These are phyloP conservation scores for Eptesicus fuscus DNA, from an alignment of 2,113 vertebrate genomes.

Conservation along the genomic window DNA sequence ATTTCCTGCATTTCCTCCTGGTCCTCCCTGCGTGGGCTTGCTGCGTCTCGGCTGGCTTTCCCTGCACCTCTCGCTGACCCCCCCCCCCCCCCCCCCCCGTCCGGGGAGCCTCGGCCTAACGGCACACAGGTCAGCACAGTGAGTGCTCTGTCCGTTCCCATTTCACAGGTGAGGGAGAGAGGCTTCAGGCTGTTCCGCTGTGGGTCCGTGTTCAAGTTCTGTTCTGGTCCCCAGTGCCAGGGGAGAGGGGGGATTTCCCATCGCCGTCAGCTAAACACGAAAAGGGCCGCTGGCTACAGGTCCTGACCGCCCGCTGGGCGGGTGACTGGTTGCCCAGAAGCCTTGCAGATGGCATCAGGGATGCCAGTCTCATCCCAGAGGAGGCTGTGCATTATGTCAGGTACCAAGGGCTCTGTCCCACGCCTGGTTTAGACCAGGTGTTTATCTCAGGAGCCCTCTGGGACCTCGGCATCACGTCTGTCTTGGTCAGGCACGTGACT, in stretches of 20 bases:
- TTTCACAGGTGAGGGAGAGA: background rate
- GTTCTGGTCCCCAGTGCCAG: background rate
- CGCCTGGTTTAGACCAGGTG: background rate
- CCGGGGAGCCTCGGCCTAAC: background rate
- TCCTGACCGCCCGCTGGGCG: too few species aligned
- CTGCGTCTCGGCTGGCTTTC: background rate
- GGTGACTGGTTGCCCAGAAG: background rate
- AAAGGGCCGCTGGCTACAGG: background rate
- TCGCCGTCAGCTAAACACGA: background rate
- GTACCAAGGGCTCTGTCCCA: background rate
- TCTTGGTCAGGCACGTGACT: background rate
- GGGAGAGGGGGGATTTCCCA: background rate
- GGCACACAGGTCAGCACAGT: background rate
- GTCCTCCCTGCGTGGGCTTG: fast-evolving
- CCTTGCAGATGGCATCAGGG: background rate
- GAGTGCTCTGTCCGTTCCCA: fast-evolving
- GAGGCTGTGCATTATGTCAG: background rate
- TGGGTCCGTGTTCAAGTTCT: background rate
- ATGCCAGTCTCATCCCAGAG: background rate
- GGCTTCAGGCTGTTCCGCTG: background rate
- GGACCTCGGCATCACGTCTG: background rate
- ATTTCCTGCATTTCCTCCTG: background rate
- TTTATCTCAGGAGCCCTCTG: background rate
- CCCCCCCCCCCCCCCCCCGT: too few species aligned
- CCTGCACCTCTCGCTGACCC: background rate